Evolutionary conservation across 2,113 vertebrate genomes (phyloP).

Genomic region (Sphyrna mokarran): DNA sequence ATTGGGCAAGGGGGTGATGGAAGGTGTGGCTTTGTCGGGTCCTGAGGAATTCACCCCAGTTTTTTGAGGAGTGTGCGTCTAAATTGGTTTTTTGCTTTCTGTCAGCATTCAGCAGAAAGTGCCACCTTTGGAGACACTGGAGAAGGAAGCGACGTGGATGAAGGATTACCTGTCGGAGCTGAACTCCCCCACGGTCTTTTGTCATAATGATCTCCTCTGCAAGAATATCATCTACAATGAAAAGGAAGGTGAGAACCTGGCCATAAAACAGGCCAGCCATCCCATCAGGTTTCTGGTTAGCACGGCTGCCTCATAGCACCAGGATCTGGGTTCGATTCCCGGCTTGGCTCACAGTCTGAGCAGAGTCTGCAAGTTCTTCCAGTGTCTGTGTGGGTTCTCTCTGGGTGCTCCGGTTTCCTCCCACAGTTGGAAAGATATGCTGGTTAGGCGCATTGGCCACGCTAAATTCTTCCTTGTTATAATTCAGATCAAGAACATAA

Average conservation of each 20-base stretch:
- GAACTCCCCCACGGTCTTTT: conserved; percentile 84
- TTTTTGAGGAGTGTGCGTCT: not conserved
- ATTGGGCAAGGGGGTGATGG: not conserved
- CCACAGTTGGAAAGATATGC: no score
- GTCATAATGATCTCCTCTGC: conserved; percentile 94
- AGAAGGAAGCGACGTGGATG: conserved; percentile 85
- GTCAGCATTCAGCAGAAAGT: conserved; percentile 74
- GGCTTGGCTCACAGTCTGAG: no score
- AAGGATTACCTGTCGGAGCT: conserved; percentile 77
- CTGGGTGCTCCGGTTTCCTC: no score
- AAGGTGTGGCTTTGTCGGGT: not conserved
- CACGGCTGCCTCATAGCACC: no score
- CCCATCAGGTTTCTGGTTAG: not conserved
- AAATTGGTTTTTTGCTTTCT: not conserved
- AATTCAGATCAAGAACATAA: no score
- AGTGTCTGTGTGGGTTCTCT: no score
- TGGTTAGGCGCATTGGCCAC: no score
- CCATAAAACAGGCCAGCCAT: not conserved
- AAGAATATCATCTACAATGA: conserved; percentile 92
- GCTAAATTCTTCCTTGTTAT: no score
- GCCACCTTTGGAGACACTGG: conserved; percentile 72
- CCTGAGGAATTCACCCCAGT: not conserved
- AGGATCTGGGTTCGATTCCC: no score
- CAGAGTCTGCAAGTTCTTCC: no score
- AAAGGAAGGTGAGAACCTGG: conserved; percentile 60